Evolutionary conservation across 2,888 invertebrate genomes (phyloP), one percentile per base, ranked within the genome.

Genomic region (Gymnocheta viridis): DNA sequence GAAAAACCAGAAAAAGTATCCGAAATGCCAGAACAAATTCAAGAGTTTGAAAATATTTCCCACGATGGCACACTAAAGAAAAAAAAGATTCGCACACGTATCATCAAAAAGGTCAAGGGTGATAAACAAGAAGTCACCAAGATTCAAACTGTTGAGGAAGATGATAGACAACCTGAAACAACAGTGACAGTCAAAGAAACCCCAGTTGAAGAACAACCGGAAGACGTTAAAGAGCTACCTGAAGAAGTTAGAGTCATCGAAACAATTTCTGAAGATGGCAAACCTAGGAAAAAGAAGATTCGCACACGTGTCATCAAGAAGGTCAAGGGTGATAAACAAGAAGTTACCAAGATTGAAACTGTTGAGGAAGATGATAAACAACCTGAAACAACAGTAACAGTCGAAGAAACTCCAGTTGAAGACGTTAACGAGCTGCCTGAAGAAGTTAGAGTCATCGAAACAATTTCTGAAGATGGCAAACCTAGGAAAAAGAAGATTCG

Each of bases 1-100:
- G 91, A 89, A 56, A 88, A 89, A 90, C 80, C 85, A 19, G 79
- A 85, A 32, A 24, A 73, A 0, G 67, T 87, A 6, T 24, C 58
- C 10, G 86, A 88, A 32, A 77, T 86, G 49, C 87, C 87, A 0
- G 73, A 85, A 74, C 47, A 77, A 56, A 38, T 60, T 22, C 35
- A 29, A 7, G 80, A 85, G 0, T 27, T 86, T 4, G 86, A 86
- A 77, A 79, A 85, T 0, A 74, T 87, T 3, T 7, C 86, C 0
- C 82, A 85, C 32, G 86, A 85, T 9, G 87, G 85, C 14, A 86
- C 85, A 22, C 78, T n/a, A 4, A 64, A 10, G 29, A 56, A 74
- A 29, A 74, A 22, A 29, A 64, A 62, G 29, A 58, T 69, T 27
- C 54, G 69, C n/a, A 69, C 69, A 5, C 54, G 38, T n/a, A 1